Base-by-base conservation (phyloP, 2,113 vertebrate species). In the Charina bottae region DNA sequence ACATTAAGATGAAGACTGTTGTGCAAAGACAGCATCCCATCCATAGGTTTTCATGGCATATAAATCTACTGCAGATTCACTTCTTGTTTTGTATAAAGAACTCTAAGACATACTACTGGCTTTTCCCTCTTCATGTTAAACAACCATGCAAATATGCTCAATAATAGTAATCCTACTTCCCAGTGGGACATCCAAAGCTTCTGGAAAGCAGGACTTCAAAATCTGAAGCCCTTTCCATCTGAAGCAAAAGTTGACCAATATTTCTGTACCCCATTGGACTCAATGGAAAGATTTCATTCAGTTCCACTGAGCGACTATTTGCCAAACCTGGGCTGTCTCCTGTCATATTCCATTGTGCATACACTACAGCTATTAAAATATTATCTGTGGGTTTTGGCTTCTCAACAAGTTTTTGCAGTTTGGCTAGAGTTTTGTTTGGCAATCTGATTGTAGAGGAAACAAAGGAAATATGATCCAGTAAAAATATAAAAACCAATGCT, bases 391-490 rank as follows among this genome's bases (percentile, higher is more conserved):
- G 92, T 96, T 95, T 96, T 96, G 96, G 96, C 96, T 93, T 95
- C 94, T 94, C 90, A 94, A 93, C 96, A 92, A 88, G 91, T 88
- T 95, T 94, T 95, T 96, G 96, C 93, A 86, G 91, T 94, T 96
- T 96, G 95, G 95, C 96, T 96, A 96, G 94, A 96, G 92, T 92
- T 92, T 94, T 91, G 94, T 93, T 92, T 95, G 53, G 92, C 93
- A 92, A 96, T 96, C 96, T 96, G 46, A 97, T 96, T 94, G 89
- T 5, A 87, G 93, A 95, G 95, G 96, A 97, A 96, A 96, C 94
- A 97, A 97, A 94, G 95, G 94, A 95, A 96, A 95, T 94, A 96
- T 96, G 95, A 96, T 95, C 94, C 94, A 96, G 94, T 94, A 95
- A 95, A 97, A 96, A 95, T 96, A 97, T 94, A 95, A 96, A 96